Evolutionary conservation across 2,888 invertebrate genomes (phyloP).

Genomic region (Standfussiana lucernea): DNA sequence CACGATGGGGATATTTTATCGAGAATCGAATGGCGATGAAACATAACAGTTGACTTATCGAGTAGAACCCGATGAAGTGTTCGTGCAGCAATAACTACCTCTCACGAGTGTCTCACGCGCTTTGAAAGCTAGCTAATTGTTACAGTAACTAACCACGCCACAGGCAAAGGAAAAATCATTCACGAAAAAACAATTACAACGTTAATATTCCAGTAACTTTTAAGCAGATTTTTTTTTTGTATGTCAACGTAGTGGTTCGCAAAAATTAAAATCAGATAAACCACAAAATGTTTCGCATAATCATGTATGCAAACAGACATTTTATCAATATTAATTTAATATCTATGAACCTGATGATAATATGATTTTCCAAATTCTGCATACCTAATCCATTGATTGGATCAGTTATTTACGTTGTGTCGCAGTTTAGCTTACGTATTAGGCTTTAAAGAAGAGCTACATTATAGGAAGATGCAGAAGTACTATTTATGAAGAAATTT

Average conservation of each 20-base stretch:
- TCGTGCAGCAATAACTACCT: not conserved
- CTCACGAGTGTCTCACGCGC: not conserved
- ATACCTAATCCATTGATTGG: not conserved
- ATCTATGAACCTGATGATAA: not conserved
- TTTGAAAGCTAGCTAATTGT: conserved; percentile 4
- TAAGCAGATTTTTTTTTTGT: not conserved
- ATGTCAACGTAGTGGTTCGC: not conserved
- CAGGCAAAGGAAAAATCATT: not conserved
- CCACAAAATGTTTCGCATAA: not conserved
- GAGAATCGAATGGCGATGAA: not conserved
- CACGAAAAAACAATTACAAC: not conserved
- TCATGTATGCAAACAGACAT: not conserved
- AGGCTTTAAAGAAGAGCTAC: not conserved
- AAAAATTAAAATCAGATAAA: conserved; percentile 6
- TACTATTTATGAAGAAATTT: not conserved
- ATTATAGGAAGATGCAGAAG: not conserved
- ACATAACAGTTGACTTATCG: not conserved
- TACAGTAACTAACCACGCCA: not conserved
- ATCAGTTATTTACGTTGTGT: not conserved
- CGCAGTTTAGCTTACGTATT: not conserved
- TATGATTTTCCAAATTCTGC: not conserved
- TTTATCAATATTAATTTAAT: conserved; percentile 6
- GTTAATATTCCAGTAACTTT: not conserved
- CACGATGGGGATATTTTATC: not conserved
- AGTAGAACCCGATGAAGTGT: not conserved